Evolutionary conservation across 2,797 vertebrate genomes (phyloP).

Genomic region (Tiaroga cobitis): DNA sequence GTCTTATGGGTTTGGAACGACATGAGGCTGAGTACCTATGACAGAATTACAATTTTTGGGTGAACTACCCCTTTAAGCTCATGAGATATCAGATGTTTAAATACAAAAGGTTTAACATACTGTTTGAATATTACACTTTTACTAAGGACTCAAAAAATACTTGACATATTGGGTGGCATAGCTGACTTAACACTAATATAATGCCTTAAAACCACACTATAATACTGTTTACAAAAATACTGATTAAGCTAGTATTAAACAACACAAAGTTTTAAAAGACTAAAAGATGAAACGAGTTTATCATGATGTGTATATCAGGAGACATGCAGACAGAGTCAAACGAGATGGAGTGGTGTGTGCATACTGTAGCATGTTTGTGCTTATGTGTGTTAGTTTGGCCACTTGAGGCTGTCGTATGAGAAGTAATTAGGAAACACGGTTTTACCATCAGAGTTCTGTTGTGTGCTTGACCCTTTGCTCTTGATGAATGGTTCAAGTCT

Average conservation of each 20-base stretch:
- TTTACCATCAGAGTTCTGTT: constrained; percentile 44
- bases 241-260: neutral
- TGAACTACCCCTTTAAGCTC: neutral
- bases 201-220: too few relatives aligned
- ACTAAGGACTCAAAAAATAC: too few relatives aligned
- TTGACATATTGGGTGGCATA: neutral
- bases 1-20: neutral
- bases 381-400: constrained; percentile 3
- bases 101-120: neutral
- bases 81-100: neutral
- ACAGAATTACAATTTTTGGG: fast-evolving
- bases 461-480: constrained; percentile 54
- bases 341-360: neutral
- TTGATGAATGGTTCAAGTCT: constrained; percentile 76
- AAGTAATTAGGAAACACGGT: constrained; percentile 53
- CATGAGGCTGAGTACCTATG: neutral
- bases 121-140: neutral
- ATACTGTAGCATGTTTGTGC: neutral
- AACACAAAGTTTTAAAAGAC: neutral
- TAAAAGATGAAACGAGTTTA: neutral
- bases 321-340: neutral
- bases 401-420: constrained; percentile 26
- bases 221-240: neutral
- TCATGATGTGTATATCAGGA: neutral
- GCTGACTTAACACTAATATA: neutral